Percentiles rank a stretch among this genome's conserved stretches.
phyloP scores from a whole-genome alignment of 2,797 vertebrate genomes.

The Eulemur albifrons region DNA sequence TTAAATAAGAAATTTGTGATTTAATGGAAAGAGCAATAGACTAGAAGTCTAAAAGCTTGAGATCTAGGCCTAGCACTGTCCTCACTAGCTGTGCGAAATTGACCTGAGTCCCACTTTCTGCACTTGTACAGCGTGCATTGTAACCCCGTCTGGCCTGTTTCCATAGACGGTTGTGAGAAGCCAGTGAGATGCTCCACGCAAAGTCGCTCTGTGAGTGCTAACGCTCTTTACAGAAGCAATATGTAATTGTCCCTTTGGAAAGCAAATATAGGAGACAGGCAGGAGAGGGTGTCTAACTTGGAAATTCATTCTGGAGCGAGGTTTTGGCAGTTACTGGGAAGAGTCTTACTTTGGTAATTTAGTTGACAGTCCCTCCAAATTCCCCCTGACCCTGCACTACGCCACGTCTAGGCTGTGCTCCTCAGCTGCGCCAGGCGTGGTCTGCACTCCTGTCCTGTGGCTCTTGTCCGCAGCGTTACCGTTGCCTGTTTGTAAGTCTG shows the following conservation, averaged over 20 bases:
- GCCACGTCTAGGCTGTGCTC: background rate
- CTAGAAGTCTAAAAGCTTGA: no score
- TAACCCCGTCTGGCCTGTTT: fast-evolving
- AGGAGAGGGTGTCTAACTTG: background rate
- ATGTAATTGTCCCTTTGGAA: background rate
- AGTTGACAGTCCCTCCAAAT: no score
- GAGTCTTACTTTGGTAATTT: background rate
- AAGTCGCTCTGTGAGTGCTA: background rate
- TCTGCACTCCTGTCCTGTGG: background rate
- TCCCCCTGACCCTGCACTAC: background rate
- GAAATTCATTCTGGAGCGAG: background rate
- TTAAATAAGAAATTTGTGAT: fast-evolving
- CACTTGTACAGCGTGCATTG: fast-evolving
- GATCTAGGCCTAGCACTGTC: background rate
- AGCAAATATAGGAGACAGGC: background rate
- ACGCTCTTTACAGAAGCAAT: background rate
- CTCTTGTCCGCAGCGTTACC: background rate
- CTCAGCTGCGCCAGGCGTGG: background rate
- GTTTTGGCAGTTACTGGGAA: background rate
- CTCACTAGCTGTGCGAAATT: fast-evolving
- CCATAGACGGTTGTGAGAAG: background rate
- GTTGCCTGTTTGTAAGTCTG: background rate
- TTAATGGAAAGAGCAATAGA: background rate
- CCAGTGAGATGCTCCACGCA: background rate
- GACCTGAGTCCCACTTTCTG: background rate